phyloP scores from a whole-genome alignment of 2,888 invertebrate species.

The Epirrhoe alternata region DNA sequence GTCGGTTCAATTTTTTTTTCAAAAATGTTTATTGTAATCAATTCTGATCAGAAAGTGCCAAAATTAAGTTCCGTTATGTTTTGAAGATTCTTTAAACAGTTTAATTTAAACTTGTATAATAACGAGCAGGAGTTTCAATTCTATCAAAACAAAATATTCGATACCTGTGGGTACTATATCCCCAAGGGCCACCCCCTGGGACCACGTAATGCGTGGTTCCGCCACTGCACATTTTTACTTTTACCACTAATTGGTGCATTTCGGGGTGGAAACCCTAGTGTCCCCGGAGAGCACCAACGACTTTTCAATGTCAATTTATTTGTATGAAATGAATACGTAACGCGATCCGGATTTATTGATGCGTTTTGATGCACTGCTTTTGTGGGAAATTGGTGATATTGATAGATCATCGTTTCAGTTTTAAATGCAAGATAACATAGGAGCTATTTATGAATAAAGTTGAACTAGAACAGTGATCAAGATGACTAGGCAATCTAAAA shows the following conservation, averaged over 20 bases:
- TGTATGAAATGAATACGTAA: constrained; percentile 60
- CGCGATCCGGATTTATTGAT: constrained; percentile 46
- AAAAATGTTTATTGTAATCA: too few species aligned
- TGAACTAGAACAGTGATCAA: background rate
- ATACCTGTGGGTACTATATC: constrained; percentile 43
- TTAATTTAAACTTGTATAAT: too few species aligned
- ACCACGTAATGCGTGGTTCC: constrained; percentile 76
- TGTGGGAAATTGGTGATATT: constrained; percentile 15
- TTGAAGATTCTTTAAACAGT: too few species aligned
- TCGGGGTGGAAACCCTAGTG: constrained; percentile 69
- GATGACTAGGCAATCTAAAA: too few species aligned
- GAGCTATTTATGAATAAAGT: too few species aligned
- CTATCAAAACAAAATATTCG: background rate
- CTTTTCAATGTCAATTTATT: constrained; percentile 80
- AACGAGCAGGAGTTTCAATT: constrained; percentile 16
- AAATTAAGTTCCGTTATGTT: too few species aligned
- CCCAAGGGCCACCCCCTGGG: constrained; percentile 57
- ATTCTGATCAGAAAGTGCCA: too few species aligned
- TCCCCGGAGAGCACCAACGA: constrained; percentile 66
- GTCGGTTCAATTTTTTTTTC: too few species aligned
- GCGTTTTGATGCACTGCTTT: constrained; percentile 27
- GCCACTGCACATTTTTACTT: constrained; percentile 82
- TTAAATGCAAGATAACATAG: background rate
- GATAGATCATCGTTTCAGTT: background rate
- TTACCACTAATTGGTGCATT: constrained; percentile 83